These are phyloP conservation scores for Oscheius sp. DNA, from an alignment of 1,140 invertebrate species.

Conservation along the genomic window DNA sequence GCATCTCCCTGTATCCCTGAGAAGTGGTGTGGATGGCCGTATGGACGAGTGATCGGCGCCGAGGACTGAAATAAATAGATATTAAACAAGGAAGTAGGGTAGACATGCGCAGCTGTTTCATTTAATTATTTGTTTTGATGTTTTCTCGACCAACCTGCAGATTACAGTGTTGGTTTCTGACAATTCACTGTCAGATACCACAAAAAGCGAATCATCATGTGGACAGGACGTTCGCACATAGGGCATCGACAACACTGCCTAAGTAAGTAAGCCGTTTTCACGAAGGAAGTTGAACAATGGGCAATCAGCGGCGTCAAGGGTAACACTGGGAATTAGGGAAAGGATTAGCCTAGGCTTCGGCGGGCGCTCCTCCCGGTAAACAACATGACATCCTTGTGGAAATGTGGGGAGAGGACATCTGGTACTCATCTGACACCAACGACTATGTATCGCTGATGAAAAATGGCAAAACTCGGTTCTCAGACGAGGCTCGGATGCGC, in stretches of 20 bases:
- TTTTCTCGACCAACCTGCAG: background rate
- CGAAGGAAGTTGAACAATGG: no score
- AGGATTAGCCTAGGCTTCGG: background rate
- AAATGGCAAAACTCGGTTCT: background rate
- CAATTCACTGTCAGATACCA: background rate
- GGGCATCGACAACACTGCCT: no score
- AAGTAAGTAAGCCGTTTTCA: no score
- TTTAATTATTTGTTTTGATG: background rate
- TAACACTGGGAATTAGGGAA: background rate
- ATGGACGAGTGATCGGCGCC: background rate
- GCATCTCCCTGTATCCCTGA: background rate
- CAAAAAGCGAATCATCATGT: background rate
- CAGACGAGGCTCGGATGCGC: background rate
- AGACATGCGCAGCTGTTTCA: background rate
- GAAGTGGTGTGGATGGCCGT: background rate
- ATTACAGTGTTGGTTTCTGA: background rate
- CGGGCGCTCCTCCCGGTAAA: no score
- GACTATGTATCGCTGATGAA: no score
- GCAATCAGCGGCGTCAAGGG: background rate
- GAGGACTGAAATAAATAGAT: background rate
- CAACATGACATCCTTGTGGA: no score
- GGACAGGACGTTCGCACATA: background rate
- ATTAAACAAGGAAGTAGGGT: background rate
- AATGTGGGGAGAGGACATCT: no score
- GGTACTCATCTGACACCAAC: no score